These are phyloP conservation scores for Puffinus mauretanicus DNA, from an alignment of 2,113 vertebrate genomes.

Conservation along the genomic window DNA sequence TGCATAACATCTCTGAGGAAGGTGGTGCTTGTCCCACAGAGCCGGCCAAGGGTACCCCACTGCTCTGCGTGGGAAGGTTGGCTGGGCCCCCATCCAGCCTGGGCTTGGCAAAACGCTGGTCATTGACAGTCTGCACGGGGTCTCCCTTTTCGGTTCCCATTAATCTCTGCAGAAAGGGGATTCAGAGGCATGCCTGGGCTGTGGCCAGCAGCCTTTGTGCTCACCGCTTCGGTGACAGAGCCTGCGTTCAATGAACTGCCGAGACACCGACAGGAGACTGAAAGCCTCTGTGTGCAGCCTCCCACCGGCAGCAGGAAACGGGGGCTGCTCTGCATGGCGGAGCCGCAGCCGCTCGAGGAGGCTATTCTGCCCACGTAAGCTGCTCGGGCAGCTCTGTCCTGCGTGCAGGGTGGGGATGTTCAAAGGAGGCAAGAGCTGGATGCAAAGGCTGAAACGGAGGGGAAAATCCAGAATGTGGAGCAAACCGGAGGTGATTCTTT, in stretches of 20 bases:
- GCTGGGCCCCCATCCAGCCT: background rate
- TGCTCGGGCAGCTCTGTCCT: background rate
- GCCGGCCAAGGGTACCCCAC: background rate
- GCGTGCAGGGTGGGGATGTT: background rate
- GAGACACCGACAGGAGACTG: background rate
- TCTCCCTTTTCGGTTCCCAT: background rate
- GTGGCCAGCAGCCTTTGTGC: conserved; percentile 12
- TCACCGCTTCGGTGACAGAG: background rate
- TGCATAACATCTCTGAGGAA: accelerated
- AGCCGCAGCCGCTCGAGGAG: background rate
- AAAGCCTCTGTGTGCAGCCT: background rate
- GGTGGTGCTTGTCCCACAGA: background rate
- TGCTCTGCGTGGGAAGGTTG: background rate
- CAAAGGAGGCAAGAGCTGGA: background rate
- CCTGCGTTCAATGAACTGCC: background rate
- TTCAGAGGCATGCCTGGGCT: background rate
- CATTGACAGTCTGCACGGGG: background rate
- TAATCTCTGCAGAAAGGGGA: background rate
- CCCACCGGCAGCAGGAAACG: background rate
- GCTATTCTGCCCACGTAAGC: background rate
- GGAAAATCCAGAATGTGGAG: background rate
- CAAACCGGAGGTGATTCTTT: background rate
- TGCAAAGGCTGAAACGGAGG: background rate
- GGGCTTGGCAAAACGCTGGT: background rate
- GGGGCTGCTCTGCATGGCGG: background rate